Conservation (phyloP, 2,888 invertebrate species). For the Artemia sinica region DNA sequence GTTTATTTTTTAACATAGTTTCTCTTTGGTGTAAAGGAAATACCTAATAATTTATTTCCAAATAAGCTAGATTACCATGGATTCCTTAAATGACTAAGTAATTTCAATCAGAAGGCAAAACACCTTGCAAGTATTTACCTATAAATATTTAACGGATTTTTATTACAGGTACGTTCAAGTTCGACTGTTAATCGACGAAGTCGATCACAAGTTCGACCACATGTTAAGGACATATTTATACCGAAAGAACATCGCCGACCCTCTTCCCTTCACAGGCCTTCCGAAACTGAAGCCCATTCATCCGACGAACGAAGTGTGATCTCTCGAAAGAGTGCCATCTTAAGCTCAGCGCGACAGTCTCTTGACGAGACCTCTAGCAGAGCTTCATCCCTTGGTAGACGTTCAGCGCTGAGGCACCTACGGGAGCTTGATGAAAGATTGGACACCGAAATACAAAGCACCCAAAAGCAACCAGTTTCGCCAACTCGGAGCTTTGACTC, state of each 20-base stretch:
- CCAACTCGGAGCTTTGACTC: constrained; percentile 21
- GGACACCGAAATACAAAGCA: neutral
- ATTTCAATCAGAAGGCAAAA: too few relatives aligned
- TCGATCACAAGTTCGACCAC: constrained; percentile 10
- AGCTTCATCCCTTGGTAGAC: neutral
- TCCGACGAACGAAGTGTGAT: constrained; percentile 7
- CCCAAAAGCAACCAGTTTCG: constrained; percentile 15
- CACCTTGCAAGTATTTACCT: too few relatives aligned
- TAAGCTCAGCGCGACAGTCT: neutral
- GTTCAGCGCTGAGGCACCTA: neutral
- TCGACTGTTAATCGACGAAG: neutral
- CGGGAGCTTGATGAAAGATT: constrained; percentile 11
- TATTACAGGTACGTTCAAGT: constrained; percentile 8
- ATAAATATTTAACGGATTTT: neutral
- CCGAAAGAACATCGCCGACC: neutral
- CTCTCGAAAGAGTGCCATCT: constrained; percentile 7
- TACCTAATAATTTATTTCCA: too few relatives aligned
- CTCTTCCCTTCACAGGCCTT: constrained; percentile 1
- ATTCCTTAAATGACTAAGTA: too few relatives aligned
- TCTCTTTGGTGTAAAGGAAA: too few relatives aligned
- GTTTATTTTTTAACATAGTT: too few relatives aligned
- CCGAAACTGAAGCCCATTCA: neutral
- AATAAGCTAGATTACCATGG: too few relatives aligned
- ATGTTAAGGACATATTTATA: neutral
- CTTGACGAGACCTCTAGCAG: neutral